Evolutionary conservation across 2,888 invertebrate genomes (phyloP), one percentile per base, ranked within the genome.

Genomic region (Chrysolina americana): DNA sequence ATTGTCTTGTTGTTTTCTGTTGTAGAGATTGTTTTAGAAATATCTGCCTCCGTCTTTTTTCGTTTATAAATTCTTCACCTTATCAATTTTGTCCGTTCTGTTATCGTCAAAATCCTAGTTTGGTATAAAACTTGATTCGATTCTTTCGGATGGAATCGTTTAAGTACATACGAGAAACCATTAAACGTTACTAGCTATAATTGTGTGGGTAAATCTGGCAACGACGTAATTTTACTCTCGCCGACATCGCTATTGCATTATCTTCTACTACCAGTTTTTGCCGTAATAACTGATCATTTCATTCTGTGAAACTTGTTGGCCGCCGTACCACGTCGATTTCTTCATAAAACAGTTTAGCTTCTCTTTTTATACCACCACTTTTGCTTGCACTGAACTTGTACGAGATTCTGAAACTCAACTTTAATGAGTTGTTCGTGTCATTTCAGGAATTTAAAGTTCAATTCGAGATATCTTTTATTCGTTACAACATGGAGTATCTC

Each of bases 261-360:
- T 71, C 48, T 71, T 68, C 63, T 65, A 64, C 65, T 69, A 76
- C 76, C 76, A 74, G 76, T 76, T 76, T 76, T 74, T 74, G 76
- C 71, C 63, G 41, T 71, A 65, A 63, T 71, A 71, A 69, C 69
- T 62, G 65, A 66, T 66, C 66, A 63, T 75, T 59, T 59, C 68
- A 69, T 75, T 68, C 73, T 70, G 65, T 53, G 71, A 74, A 73
- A 75, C 77, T 75, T 47, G 73, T 71, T 73, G 74, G 70, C 73
- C 71, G 70, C 68, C 74, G 69, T 72, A 56, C 23, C 73, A 68
- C 74, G 65, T 74, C 70, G 74, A 74, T 74, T 65, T 70, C 65
- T 75, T 68, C 56, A 65, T 23, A 17, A 66, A 70, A 65, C 56
- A 56, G 48, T 70, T 70, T 62, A 59, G 62, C 41, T 65, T 48